These are phyloP conservation scores for Pimpla rufipes DNA, from an alignment of 2,888 invertebrate genomes.

Conservation along the genomic window DNA sequence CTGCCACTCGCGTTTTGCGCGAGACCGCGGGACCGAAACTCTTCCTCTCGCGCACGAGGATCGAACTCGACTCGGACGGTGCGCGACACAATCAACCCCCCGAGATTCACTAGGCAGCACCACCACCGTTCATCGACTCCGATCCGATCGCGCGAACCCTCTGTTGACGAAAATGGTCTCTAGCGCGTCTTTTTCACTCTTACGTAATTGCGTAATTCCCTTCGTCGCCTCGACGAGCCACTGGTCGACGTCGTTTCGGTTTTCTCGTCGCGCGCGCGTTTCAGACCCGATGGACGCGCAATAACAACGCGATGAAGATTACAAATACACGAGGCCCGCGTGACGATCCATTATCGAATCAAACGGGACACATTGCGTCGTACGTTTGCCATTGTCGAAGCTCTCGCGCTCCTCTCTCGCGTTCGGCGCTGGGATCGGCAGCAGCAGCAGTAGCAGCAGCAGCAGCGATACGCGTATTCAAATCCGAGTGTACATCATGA, in stretches of 20 bases:
- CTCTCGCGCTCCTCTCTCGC: not conserved
- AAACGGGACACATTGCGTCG: not conserved
- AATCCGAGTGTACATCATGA: conserved; percentile 23
- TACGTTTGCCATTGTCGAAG: conserved; percentile 7
- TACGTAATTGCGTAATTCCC: conserved; percentile 55
- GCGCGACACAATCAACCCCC: conserved; percentile 12
- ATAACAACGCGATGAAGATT: not conserved
- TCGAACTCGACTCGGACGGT: not conserved
- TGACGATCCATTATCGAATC: not conserved
- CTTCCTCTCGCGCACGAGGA: conserved; percentile 20
- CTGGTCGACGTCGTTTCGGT: not conserved
- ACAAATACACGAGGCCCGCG: not conserved
- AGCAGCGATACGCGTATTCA: conserved; percentile 1
- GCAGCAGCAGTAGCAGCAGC: not conserved
- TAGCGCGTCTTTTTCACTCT: conserved; percentile 46
- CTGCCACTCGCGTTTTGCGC: conserved; percentile 29
- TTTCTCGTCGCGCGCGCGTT: not conserved
- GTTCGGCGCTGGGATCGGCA: conserved; percentile 11
- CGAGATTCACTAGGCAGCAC: not conserved
- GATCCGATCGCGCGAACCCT: conserved; percentile 31
- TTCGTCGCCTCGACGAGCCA: not conserved
- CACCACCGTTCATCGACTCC: conserved; percentile 40
- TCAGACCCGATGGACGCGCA: not conserved
- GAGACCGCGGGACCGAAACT: not conserved
- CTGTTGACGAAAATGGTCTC: conserved; percentile 55